These are phyloP conservation scores for Uria lomvia DNA, from an alignment of 2,113 vertebrate species.

Conservation along the genomic window DNA sequence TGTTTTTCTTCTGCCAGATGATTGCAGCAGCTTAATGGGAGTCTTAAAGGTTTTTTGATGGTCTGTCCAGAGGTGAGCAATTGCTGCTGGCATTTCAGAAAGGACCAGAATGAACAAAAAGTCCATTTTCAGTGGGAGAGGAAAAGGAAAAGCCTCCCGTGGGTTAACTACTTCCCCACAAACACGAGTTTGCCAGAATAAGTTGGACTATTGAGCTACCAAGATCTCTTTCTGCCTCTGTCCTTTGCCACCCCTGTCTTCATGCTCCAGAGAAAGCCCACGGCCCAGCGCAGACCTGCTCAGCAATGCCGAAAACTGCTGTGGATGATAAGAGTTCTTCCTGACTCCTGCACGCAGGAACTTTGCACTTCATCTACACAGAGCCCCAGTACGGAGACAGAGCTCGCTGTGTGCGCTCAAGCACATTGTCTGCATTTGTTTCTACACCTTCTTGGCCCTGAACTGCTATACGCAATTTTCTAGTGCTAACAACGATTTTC, in stretches of 20 bases:
- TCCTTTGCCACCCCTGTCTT: not conserved
- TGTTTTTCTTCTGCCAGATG: not conserved
- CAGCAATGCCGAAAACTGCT: not conserved
- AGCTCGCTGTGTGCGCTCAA: not conserved
- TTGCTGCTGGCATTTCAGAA: not conserved
- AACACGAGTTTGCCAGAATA: accelerated
- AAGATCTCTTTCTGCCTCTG: not conserved
- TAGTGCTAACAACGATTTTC: not conserved
- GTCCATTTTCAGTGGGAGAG: not conserved
- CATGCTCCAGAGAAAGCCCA: not conserved
- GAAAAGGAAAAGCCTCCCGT: not conserved
- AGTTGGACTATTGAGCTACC: accelerated
- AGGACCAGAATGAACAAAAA: not conserved
- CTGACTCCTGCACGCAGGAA: not conserved
- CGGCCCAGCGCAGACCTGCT: accelerated
- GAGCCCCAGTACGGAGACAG: not conserved
- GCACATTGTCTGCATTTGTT: not conserved
- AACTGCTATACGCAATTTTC: not conserved
- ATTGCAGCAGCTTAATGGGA: not conserved
- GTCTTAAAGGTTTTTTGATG: not conserved
- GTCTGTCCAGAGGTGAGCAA: not conserved
- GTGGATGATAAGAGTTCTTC: not conserved
- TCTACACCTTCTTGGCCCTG: not conserved
- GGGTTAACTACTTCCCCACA: not conserved
- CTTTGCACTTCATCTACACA: not conserved